Evolutionary conservation across 2,888 invertebrate genomes (phyloP).

Genomic region (Andrena chrysosceles): DNA sequence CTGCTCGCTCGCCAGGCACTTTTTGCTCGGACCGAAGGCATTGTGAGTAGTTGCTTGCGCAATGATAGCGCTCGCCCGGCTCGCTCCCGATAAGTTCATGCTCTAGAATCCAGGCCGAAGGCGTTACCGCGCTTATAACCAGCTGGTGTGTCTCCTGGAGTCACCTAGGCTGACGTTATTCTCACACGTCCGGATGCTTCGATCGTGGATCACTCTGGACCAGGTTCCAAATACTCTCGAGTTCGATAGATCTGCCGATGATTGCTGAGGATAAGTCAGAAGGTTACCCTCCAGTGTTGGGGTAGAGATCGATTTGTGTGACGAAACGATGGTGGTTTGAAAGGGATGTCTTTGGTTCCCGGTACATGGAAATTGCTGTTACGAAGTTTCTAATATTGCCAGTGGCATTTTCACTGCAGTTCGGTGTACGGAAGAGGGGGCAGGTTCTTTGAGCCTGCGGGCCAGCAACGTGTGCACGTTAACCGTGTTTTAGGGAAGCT

Average conservation of each 20-base stretch:
- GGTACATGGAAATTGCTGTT: too few species aligned
- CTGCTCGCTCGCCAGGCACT: slow-evolving; percentile 63
- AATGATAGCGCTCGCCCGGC: slow-evolving; percentile 75
- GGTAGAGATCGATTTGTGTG: too few species aligned
- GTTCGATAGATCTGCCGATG: neutral
- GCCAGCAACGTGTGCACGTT: neutral
- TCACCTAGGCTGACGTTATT: slow-evolving; percentile 33
- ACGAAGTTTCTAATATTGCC: too few species aligned
- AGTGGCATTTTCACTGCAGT: neutral
- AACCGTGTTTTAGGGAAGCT: slow-evolving; percentile 30
- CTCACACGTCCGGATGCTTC: slow-evolving; percentile 61
- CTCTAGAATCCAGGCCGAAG: slow-evolving; percentile 81
- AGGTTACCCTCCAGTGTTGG: neutral
- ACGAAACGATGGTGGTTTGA: too few species aligned
- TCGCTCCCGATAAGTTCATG: slow-evolving; percentile 82
- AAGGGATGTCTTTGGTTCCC: too few species aligned
- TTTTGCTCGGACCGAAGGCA: slow-evolving; percentile 73
- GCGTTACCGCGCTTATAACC: slow-evolving; percentile 76
- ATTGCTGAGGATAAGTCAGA: too few species aligned
- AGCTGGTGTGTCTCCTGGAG: slow-evolving; percentile 51
- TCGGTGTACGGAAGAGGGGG: neutral
- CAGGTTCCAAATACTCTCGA: neutral
- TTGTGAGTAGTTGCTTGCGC: slow-evolving; percentile 80
- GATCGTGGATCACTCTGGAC: neutral
- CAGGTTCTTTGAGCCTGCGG: slow-evolving; percentile 4